Base-by-base conservation (phyloP, 30 jellyfish, hydroid and myxozoan genomes). In the Aurelia aurita complex sp. Pacific region DNA sequence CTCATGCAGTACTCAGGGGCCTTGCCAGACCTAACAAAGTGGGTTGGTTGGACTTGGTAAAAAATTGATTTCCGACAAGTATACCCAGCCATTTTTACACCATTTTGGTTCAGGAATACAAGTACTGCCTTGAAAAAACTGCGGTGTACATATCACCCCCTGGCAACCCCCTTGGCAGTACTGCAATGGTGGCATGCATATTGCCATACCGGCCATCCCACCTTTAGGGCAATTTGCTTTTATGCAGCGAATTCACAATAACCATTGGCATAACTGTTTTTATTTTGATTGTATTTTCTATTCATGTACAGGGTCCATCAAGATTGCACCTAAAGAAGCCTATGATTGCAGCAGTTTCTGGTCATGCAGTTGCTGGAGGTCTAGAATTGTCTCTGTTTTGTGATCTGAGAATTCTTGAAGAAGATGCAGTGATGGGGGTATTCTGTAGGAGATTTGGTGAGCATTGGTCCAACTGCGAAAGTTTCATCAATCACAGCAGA, bases 311-410 rank as follows among this genome's bases (percentile, higher is more conserved):
- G 87, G 95, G 95, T 13, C 87, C 87, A 13, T 40, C 95, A n/a
- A 61, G 86, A 36, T 34, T 85, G 69, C 60, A 33, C 57, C 66
- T 85, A 57, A 75, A 1, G 77, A 85, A 85, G 68, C 95, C 95
- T 2, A 67, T 76, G 29, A 85, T 85, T 75, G 95, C 85, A 11
- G 89, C 95, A 10, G 64, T 85, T 16, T 77, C 95, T 43, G 95
- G 95, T 5, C 69, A 74, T 67, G 95, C 95, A 7, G 95, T 85
- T 34, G 95, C 95, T 61, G 95, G 95, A 17, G 95, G 95, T 10
- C 57, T 85, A 10, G 95, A 85, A 51, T 46, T 85, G 23, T 82
- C 95, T 4, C 85, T 77, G 29, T 34, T 85, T 72, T 85, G 95
- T 85, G 89, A 73, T 53, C 16, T 85, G 89, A 66, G 95, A 76